Evolutionary conservation across 2,113 vertebrate genomes (phyloP).

Genomic region (Grus americana): DNA sequence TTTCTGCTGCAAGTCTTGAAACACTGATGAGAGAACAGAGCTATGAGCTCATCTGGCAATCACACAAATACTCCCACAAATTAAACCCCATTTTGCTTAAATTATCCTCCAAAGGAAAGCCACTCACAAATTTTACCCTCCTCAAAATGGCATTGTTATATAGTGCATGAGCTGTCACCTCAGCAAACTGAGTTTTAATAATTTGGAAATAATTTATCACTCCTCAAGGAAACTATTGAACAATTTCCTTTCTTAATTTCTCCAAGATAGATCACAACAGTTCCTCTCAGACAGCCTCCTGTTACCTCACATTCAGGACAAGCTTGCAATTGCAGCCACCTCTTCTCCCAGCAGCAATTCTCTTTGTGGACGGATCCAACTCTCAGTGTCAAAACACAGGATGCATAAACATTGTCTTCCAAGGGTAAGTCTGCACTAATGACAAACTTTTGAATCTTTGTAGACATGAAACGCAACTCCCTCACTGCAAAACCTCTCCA

Average conservation of each 20-base stretch:
- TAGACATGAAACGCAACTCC: neutral
- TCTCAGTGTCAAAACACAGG: neutral
- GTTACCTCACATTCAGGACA: neutral
- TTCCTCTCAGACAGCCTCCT: neutral
- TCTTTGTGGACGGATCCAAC: neutral
- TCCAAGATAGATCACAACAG: neutral
- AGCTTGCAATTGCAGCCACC: neutral
- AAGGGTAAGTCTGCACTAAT: neutral
- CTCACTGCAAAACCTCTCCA: neutral
- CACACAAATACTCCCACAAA: neutral
- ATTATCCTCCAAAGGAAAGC: neutral
- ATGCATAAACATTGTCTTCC: neutral
- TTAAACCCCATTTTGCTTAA: neutral
- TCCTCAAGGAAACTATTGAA: neutral
- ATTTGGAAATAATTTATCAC: neutral
- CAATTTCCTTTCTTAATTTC: neutral
- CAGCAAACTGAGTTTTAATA: neutral
- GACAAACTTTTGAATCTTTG: neutral
- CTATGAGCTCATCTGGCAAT: neutral
- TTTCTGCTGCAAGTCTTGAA: neutral
- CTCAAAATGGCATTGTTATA: neutral
- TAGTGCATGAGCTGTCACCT: neutral
- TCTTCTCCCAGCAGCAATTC: neutral
- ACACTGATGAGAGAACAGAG: neutral
- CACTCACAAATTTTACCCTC: neutral